Base-by-base conservation (phyloP, 2,113 vertebrate species). In the Microtus pennsylvanicus region DNA sequence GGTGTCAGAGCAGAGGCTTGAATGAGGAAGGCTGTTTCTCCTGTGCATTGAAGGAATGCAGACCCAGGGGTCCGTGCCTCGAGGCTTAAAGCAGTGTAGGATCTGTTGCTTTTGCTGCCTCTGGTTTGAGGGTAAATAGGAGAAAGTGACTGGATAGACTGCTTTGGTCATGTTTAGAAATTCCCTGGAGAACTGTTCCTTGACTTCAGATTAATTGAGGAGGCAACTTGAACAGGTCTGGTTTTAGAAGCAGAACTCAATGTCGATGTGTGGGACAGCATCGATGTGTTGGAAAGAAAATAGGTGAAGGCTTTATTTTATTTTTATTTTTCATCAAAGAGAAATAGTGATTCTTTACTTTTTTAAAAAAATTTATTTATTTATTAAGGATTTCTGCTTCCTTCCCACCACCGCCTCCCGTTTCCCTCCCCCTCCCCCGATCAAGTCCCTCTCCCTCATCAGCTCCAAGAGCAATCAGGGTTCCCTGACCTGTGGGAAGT, bases 161-260 rank as follows among this genome's bases (percentile, higher is more conserved):
- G 58, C 19, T 58, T 58, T 58, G 58, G 58, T 21, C 58, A 21
- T 58, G 58, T 82, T 91, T 87, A 63, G 38, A 87, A 86, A 80
- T 91, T 69, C 35, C 58, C 83, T 75, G 35, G 33, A 24, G 63
- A 52, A 16, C 35, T 78, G 9, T 13, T 47, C 24, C 33, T 22
- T 93, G 55, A 45, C 26, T 87, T 94, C 69, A 58, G 47, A 35
- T 87, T 87, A 70, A 77, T 91, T 91, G 76, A 47, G 19, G 8
- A 61, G 24, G 3, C 65, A 22, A 82, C 22, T 52, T 76, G 70
- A 81, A 45, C 0, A 26, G 52, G 50, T 89, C 35, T 72, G 21
- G 5, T 75, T 87, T 95, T 75, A 80, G 83, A 77, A n/a, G 38
- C 17, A 61, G 28, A 72, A 50, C 24, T 72, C 38, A 50, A 50